Conservation (phyloP, 2,888 invertebrate species). For the Megamerina dolium region DNA sequence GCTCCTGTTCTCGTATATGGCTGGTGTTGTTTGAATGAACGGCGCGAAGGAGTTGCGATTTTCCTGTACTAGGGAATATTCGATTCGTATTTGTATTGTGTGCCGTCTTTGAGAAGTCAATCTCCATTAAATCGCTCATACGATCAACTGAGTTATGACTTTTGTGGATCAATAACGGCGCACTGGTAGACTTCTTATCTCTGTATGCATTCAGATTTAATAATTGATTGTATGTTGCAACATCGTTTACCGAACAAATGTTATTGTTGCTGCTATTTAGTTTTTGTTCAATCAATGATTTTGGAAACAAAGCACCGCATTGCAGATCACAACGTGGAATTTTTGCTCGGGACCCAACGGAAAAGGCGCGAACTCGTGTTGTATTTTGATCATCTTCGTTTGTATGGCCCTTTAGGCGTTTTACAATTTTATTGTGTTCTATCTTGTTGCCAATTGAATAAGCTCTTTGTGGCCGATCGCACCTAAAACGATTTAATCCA, state of each 20-base stretch:
- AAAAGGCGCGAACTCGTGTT: conserved; percentile 65
- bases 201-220: conserved; percentile 20
- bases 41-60: too few relatives aligned
- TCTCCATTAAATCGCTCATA: conserved; percentile 77
- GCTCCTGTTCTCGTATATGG: too few relatives aligned
- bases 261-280: conserved; percentile 31
- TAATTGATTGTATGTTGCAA: conserved; percentile 15
- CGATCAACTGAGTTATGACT: conserved; percentile 55
- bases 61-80: background rate
- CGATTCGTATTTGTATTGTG: conserved; percentile 23
- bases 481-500: conserved; percentile 3
- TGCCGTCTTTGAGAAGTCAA: conserved; percentile 59
- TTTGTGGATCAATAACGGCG: conserved; percentile 57
- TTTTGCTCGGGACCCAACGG: conserved; percentile 66
- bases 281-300: conserved; percentile 22
- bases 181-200: conserved; percentile 61
- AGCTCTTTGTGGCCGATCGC: conserved; percentile 62
- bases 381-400: conserved; percentile 49
- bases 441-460: conserved; percentile 83
- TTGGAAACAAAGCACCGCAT: conserved; percentile 36
- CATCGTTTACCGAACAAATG: conserved; percentile 26
- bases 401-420: conserved; percentile 48
- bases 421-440: conserved; percentile 56
- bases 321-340: conserved; percentile 43
- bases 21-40: too few relatives aligned